Base-by-base conservation (phyloP, 2,797 vertebrate genomes). In the Arnoldichthys spilopterus region DNA sequence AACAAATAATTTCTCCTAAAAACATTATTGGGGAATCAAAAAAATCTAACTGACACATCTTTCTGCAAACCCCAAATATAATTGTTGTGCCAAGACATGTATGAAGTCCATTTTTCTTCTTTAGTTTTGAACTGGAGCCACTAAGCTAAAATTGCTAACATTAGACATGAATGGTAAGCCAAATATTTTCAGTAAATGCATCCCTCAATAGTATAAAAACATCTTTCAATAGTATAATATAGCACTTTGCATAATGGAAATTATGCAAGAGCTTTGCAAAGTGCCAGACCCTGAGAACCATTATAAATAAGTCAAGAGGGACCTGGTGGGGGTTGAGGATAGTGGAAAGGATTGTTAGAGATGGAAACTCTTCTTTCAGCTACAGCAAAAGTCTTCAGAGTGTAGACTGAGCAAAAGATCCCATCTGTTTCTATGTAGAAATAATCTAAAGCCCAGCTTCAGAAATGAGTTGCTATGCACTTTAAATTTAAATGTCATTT, bases 271-370 rank as follows among this genome's bases (percentile, higher is more conserved):
- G 37, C 11, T 47, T 0, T 67, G 34, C 34, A 26, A 68, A 28
- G 22, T 47, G 12, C 18, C 22, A 68, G 66, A 40, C 40, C 24
- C 47, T 68, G 64, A 47, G 64, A 67, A 26, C 9, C 13, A 8
- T 15, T 16, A 45, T 67, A 67, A 67, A 45, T 45, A 68, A 68
- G 43, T 26, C 66, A 28, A 68, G 20, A 3, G 43, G 43, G 66
- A 49, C 13, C 9, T 40, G n/a, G n/a, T 43, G 43, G 43, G 64
- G 67, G 28, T 51, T 40, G 24, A 49, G 26, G 0, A 20, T 1
- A n/a, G 40, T 32, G 37, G 13, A 7, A 22, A 1, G 62, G 62
- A 40, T 18, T 3, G 13, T 43, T 15, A 7, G 7, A 1, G 13
- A 9, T 30, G 66, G 3, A 49, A 30, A 69, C 15, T 16, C 26